Evolutionary conservation across 2,888 invertebrate genomes (phyloP).

Genomic region (Empis stercorea): DNA sequence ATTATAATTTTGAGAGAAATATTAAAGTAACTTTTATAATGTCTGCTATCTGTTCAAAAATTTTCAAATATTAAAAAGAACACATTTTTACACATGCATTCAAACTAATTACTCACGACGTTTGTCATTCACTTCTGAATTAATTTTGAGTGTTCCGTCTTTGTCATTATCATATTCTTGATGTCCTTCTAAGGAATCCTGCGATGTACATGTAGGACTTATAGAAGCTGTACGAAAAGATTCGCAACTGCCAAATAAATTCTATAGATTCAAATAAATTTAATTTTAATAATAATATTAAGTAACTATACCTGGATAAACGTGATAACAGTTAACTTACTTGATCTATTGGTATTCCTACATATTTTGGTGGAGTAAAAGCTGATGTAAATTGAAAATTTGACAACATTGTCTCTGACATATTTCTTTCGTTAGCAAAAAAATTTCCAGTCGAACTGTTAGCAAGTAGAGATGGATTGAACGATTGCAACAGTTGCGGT

Average conservation of each 20-base stretch:
- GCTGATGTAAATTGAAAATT: slow-evolving; percentile 59
- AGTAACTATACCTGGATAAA: no score
- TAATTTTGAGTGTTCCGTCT: slow-evolving; percentile 37
- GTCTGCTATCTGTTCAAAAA: no score
- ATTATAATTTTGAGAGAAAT: no score
- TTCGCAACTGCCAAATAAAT: slow-evolving; percentile 35
- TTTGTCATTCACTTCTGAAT: slow-evolving; percentile 41
- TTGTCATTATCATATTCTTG: slow-evolving; percentile 45
- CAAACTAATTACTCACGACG: slow-evolving; percentile 45
- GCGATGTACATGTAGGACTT: slow-evolving; percentile 47
- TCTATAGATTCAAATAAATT: slow-evolving; percentile 21
- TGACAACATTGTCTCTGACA: slow-evolving; percentile 42
- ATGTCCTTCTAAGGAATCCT: slow-evolving; percentile 46
- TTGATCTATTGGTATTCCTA: slow-evolving; percentile 37
- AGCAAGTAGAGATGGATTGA: slow-evolving; percentile 46
- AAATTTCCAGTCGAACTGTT: slow-evolving; percentile 25
- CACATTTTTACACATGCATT: no score
- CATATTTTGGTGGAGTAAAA: slow-evolving; percentile 57
- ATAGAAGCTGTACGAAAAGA: slow-evolving; percentile 45
- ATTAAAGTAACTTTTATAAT: no score
- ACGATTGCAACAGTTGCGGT: slow-evolving; percentile 57
- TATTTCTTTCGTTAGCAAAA: slow-evolving; percentile 38
- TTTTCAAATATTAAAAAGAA: no score
- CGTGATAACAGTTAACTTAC: no score
- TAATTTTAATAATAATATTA: no score